A percentile compares a stretch with the other conserved stretches of the same genome.
phyloP scores from a whole-genome alignment of 2,888 invertebrate species.

The Cantharis lateralis region DNA sequence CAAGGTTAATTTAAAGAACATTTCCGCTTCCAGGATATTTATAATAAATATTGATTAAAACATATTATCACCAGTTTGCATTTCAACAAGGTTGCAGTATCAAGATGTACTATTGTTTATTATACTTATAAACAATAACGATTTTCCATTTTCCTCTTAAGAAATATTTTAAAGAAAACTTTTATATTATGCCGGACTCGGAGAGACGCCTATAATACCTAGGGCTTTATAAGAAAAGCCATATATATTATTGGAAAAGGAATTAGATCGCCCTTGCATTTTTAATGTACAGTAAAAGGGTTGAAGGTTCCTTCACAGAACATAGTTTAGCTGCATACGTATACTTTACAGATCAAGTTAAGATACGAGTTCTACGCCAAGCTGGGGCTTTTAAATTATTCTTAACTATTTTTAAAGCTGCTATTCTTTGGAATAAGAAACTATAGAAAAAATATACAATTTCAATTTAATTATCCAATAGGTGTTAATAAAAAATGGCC shows the following conservation, averaged over 20 bases:
- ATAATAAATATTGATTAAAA: constrained; percentile 24
- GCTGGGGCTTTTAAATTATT: neutral
- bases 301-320: neutral
- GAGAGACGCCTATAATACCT: too few relatives aligned
- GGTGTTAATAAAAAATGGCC: too few relatives aligned
- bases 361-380: too few relatives aligned
- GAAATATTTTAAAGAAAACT: too few relatives aligned
- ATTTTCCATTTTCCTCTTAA: neutral
- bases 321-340: neutral
- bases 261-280: neutral
- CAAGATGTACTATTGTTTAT: neutral
- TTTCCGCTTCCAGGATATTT: constrained; percentile 15
- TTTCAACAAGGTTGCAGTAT: neutral
- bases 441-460: too few relatives aligned
- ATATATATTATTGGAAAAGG: neutral
- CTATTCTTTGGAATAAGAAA: too few relatives aligned
- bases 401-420: neutral
- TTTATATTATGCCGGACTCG: too few relatives aligned
- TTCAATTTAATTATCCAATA: too few relatives aligned
- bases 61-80: neutral
- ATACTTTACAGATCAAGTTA: too few relatives aligned
- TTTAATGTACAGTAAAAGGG: neutral
- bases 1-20: constrained; percentile 33
- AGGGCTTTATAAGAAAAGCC: neutral
- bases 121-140: neutral